Conservation (phyloP, 2,113 vertebrate species). For the Hyaena hyaena region DNA sequence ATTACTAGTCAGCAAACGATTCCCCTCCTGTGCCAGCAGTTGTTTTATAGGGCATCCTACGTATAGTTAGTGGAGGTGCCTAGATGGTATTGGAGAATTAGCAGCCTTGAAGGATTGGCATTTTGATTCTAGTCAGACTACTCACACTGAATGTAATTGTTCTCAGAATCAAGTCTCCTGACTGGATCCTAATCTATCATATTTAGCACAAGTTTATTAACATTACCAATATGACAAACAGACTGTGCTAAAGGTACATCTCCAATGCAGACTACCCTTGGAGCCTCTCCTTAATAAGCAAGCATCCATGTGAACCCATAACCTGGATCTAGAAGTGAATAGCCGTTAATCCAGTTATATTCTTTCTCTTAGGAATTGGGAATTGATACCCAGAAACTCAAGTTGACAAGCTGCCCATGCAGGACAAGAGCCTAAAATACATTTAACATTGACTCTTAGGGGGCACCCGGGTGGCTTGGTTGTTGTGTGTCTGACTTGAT, state of each 20-base stretch:
- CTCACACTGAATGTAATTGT: neutral
- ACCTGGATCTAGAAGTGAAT: neutral
- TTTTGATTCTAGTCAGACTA: neutral
- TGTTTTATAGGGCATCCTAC: no score
- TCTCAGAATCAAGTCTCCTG: neutral
- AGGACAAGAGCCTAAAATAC: neutral
- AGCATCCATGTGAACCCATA: neutral
- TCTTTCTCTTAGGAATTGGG: neutral
- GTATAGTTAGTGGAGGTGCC: rapidly evolving
- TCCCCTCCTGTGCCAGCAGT: rapidly evolving
- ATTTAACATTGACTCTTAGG: neutral
- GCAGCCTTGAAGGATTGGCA: neutral
- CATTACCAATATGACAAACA: neutral
- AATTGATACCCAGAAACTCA: neutral
- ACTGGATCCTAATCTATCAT: neutral
- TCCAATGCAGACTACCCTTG: neutral
- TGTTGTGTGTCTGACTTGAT: no score
- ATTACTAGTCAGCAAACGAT: neutral
- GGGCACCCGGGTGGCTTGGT: no score
- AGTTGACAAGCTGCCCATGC: neutral
- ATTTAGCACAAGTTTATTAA: neutral
- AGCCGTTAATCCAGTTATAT: neutral
- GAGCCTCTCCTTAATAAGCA: neutral
- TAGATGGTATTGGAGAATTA: neutral
- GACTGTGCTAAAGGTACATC: neutral